Evolutionary conservation across 1,140 invertebrate species (phyloP).

Genomic region (Ceratosolen fusciceps): DNA sequence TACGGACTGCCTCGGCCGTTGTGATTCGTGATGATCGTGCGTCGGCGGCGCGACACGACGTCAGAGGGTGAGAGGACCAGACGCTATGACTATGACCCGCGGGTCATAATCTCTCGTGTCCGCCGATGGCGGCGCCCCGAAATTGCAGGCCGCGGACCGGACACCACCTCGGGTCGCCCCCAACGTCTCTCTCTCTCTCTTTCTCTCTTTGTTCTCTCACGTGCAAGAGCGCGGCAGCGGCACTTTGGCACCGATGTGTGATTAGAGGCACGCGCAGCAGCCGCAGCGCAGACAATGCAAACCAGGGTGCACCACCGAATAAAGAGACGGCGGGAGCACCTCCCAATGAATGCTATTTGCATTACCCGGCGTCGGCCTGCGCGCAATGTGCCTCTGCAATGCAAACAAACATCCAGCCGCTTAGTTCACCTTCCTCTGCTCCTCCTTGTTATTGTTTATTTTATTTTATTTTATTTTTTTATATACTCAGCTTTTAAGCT

Average conservation of each 20-base stretch:
- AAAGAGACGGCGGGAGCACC: constrained; percentile 66
- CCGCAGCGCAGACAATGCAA: constrained; percentile 72
- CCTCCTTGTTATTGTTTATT: constrained; percentile 54
- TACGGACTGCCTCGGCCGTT: constrained; percentile 18
- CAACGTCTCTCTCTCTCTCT: constrained; percentile 23
- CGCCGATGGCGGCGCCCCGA: constrained; percentile 21
- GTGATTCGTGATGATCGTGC: constrained; percentile 29
- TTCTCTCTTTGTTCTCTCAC: constrained; percentile 15
- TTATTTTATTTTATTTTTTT: too few relatives aligned
- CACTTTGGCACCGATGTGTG: constrained; percentile 42
- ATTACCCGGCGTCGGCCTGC: constrained; percentile 72
- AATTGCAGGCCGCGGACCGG: constrained; percentile 18
- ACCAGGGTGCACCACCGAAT: constrained; percentile 68
- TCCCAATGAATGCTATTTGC: constrained; percentile 67
- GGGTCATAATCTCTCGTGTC: constrained; percentile 25
- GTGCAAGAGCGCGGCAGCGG: constrained; percentile 39
- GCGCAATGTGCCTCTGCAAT: constrained; percentile 73
- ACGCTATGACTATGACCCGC: not conserved
- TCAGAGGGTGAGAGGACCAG: constrained; percentile 35
- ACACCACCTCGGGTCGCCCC: constrained; percentile 29
- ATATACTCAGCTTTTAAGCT: constrained; percentile 44
- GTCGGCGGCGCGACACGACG: constrained; percentile 17
- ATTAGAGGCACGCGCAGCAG: constrained; percentile 71
- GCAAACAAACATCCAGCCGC: constrained; percentile 72
- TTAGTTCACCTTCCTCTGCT: constrained; percentile 57